Evolutionary conservation across 2,113 vertebrate genomes (phyloP), one percentile per base, ranked within the genome.

Genomic region (Xyliphius kryptos): DNA sequence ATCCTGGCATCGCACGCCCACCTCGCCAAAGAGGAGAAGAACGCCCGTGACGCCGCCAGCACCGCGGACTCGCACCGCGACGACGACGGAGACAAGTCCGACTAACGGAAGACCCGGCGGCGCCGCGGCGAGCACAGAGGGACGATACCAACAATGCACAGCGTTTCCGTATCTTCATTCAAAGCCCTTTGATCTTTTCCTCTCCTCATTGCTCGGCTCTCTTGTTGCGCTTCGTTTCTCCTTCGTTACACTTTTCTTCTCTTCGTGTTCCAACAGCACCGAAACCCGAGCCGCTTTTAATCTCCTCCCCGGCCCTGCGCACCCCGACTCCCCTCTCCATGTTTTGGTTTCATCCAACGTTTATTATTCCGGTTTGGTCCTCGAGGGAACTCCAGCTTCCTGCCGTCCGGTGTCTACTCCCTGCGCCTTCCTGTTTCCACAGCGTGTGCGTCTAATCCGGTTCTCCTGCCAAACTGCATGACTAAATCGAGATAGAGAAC

Each of bases 1-100:
- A 95, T 95, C 43, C 72, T 98, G 80, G 94, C 93, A 74, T 94
- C 93, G 0, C 93, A 97, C 79, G 89, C 90, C 54, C 93, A 93
- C 80, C 90, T 88, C 43, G 86, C 86, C 71, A 97, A 96, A 85
- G 94, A 98, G 65, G 95, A 98, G 82, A 97, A 97, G 87, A 91
- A 88, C 0, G 89, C 91, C 47, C 91, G 95, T 0, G 94, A 97
- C 4, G 64, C 64, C 3, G 64, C 64, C 0, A 57, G 10, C 0
- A 88, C 87, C 0, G 78, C 81, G 0, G 94, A 97, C 20, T 74
- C 89, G 57, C 91, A 93, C 79, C 86, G 90, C 70, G 93, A 91
- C 0, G 93, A 97, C 0, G 94, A 96, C 0, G 93, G 92, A 2
- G 93, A 97, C 78, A 97, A 98, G 11, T 43, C 40, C 11, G 40